phyloP scores from a whole-genome alignment of 2,113 vertebrate species.

The Scalopus aquaticus region DNA sequence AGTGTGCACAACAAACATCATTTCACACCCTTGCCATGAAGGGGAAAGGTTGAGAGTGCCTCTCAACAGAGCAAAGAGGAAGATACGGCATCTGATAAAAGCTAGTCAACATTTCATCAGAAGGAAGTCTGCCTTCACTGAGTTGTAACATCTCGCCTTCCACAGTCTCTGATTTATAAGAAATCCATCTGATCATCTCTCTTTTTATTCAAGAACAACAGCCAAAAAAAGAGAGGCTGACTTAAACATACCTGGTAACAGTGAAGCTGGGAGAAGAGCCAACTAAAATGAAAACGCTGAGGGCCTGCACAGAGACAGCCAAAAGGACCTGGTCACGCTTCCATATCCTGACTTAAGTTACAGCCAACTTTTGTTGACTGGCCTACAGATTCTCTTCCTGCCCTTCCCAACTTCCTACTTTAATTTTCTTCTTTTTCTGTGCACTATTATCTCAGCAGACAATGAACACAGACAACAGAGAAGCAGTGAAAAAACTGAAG shows the following conservation, averaged over 20 bases:
- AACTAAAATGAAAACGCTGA: background rate
- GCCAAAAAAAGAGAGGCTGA: background rate
- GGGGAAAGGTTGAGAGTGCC: fast-evolving
- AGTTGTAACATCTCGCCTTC: background rate
- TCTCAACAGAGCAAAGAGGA: background rate
- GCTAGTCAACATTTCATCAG: background rate
- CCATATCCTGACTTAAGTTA: slow-evolving; percentile 49
- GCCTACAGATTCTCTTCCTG: slow-evolving; percentile 47
- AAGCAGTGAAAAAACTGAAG: background rate
- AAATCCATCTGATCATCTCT: background rate
- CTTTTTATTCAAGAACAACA: background rate
- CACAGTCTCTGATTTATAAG: background rate
- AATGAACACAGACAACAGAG: slow-evolving; percentile 50
- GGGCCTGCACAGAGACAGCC: background rate
- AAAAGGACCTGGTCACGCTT: background rate
- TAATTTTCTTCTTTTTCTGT: slow-evolving; percentile 51
- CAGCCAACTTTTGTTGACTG: slow-evolving; percentile 47
- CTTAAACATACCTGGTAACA: background rate
- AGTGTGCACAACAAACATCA: background rate
- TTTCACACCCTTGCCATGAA: background rate
- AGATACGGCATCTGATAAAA: background rate
- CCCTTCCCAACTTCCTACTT: slow-evolving; percentile 54
- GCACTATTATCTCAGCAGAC: slow-evolving; percentile 38
- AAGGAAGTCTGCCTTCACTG: background rate
- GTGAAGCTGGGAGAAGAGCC: background rate